Percentiles rank a stretch among this genome's conserved stretches.
These are phyloP conservation scores for Serilophus lunatus DNA, from an alignment of 2,113 vertebrate genomes.

Conservation along the genomic window DNA sequence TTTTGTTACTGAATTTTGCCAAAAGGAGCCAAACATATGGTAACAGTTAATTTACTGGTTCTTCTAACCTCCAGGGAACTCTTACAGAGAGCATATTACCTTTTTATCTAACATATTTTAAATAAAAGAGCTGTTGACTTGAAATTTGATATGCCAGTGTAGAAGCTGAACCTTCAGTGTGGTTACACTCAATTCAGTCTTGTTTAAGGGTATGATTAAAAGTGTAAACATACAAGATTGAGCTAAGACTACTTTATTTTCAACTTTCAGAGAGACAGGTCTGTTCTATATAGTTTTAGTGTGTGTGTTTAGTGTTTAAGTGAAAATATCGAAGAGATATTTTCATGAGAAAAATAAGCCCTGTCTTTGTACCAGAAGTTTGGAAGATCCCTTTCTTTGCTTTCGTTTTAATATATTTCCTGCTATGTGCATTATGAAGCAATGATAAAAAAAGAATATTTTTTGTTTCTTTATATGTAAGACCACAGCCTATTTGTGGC, in stretches of 20 bases:
- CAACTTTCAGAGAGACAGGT: background rate
- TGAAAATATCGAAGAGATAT: background rate
- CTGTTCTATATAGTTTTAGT: background rate
- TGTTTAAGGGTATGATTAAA: slow-evolving; percentile 32
- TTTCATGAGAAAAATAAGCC: background rate
- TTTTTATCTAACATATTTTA: slow-evolving; percentile 66
- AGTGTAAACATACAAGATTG: slow-evolving; percentile 6
- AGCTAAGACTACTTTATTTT: background rate
- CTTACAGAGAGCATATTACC: slow-evolving; percentile 59
- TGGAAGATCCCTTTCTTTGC: background rate
- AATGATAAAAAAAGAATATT: background rate
- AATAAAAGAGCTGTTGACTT: slow-evolving; percentile 57
- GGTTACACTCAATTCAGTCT: slow-evolving; percentile 4
- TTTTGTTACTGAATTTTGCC: slow-evolving; percentile 58
- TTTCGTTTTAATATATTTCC: background rate
- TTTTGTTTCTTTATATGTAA: background rate
- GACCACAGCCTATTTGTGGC: background rate
- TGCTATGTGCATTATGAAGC: background rate
- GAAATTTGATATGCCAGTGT: slow-evolving; percentile 43
- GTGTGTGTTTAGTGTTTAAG: background rate
- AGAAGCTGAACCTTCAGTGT: slow-evolving; percentile 1
- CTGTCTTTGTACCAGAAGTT: background rate
- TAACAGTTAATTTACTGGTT: slow-evolving; percentile 66
- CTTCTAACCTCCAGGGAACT: slow-evolving; percentile 50
- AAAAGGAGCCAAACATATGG: slow-evolving; percentile 66